A percentile compares a stretch with the other conserved stretches of the same genome.
These are phyloP conservation scores for Eubasilissa splendida DNA, from an alignment of 2,888 invertebrate genomes.

Conservation along the genomic window DNA sequence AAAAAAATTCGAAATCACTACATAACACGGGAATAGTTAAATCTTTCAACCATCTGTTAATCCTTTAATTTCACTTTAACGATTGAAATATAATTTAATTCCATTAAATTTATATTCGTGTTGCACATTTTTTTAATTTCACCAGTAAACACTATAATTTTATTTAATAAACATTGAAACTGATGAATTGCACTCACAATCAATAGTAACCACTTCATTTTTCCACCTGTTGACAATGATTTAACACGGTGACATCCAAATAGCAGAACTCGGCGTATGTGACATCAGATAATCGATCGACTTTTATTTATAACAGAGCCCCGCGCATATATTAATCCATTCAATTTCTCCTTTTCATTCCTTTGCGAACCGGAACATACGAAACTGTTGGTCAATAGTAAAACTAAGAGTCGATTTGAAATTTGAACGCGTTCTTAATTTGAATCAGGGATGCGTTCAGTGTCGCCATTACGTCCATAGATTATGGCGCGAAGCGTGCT, in stretches of 20 bases:
- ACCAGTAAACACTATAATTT: no score
- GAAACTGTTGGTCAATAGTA: conserved; percentile 44
- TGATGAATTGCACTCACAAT: conserved; percentile 35
- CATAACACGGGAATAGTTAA: no score
- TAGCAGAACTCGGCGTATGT: conserved; percentile 52
- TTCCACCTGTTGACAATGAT: background rate
- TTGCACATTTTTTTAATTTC: no score
- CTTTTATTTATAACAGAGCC: conserved; percentile 59
- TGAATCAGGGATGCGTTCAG: conserved; percentile 32
- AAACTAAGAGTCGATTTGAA: conserved; percentile 42
- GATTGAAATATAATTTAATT: no score
- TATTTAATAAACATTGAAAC: no score
- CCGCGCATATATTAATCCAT: conserved; percentile 43
- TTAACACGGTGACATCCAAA: conserved; percentile 34
- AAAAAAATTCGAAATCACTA: no score
- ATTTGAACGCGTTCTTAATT: conserved; percentile 31
- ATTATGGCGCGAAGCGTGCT: conserved; percentile 11
- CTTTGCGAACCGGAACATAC: conserved; percentile 44
- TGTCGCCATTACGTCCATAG: conserved; percentile 35
- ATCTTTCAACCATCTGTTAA: no score
- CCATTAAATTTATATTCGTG: no score
- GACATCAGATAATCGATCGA: conserved; percentile 44
- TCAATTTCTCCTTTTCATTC: conserved; percentile 54
- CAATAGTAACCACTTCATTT: conserved; percentile 46
- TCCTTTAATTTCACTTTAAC: no score